Evolutionary conservation across 64 coral and sea anemone species (phyloP).

Genomic region (Actinia tenebrosa): DNA sequence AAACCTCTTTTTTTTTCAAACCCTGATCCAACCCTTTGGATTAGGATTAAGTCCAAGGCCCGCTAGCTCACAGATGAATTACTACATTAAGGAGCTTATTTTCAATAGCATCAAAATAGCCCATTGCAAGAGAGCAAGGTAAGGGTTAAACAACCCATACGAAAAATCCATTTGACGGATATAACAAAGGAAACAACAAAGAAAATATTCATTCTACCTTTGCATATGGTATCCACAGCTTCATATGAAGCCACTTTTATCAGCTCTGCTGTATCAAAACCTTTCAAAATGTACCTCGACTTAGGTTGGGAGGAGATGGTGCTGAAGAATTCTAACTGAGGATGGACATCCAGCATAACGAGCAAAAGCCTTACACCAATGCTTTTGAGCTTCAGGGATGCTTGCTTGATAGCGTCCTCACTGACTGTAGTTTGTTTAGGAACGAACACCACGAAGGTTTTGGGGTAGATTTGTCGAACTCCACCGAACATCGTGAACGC

Average conservation of each 20-base stretch:
- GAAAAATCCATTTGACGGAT: no score
- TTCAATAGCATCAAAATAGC: no score
- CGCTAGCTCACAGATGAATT: no score
- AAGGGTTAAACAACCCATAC: no score
- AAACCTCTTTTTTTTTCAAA: no score
- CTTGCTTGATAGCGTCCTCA: neutral
- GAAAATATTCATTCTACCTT: slow-evolving; percentile 24
- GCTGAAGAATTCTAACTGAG: slow-evolving; percentile 18
- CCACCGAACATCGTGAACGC: slow-evolving; percentile 53
- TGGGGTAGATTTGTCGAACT: slow-evolving; percentile 30
- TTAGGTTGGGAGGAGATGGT: slow-evolving; percentile 32
- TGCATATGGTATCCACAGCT: slow-evolving; percentile 42
- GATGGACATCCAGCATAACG: slow-evolving; percentile 5
- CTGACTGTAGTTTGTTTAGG: slow-evolving; percentile 23
- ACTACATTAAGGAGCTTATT: no score
- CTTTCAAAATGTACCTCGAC: slow-evolving; percentile 22
- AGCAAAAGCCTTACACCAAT: slow-evolving; percentile 39
- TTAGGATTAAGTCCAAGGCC: no score
- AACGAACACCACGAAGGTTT: slow-evolving; percentile 43
- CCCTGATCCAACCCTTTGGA: no score
- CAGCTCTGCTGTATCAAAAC: slow-evolving; percentile 16
- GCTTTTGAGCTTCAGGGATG: slow-evolving; percentile 35
- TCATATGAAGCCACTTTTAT: slow-evolving; percentile 2
- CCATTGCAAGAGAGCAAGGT: no score
- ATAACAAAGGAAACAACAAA: neutral